These are phyloP conservation scores for Drosophila mayri DNA, from an alignment of 1,140 invertebrate species.

Conservation along the genomic window DNA sequence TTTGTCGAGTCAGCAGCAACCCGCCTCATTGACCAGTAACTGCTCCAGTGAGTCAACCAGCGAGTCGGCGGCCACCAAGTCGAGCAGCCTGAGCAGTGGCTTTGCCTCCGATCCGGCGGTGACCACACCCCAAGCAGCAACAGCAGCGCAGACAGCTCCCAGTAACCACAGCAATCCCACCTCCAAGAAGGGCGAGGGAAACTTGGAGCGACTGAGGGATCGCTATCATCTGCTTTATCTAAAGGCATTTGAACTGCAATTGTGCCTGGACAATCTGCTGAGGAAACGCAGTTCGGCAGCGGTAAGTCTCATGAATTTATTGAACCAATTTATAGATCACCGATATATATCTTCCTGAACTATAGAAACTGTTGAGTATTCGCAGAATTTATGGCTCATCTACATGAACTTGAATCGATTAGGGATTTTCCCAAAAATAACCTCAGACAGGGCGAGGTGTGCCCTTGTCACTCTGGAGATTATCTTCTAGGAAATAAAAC, in stretches of 20 bases:
- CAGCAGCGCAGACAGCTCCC: constrained; percentile 73
- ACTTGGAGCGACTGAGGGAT: constrained; percentile 89
- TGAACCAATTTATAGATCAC: background rate
- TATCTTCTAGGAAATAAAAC: constrained; percentile 15
- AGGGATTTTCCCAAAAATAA: constrained; percentile 17
- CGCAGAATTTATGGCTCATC: constrained; percentile 14
- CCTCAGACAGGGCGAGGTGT: constrained; percentile 3
- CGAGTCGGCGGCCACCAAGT: constrained; percentile 69
- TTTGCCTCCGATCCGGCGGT: constrained; percentile 57
- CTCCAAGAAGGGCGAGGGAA: constrained; percentile 69
- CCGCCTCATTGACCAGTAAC: constrained; percentile 74
- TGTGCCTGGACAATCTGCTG: constrained; percentile 89
- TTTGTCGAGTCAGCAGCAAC: constrained; percentile 56
- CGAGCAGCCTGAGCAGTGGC: constrained; percentile 70
- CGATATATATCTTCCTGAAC: background rate
- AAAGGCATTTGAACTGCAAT: constrained; percentile 95
- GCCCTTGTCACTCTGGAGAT: constrained; percentile 32
- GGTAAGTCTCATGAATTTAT: constrained; percentile 62
- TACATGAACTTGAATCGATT: constrained; percentile 40
- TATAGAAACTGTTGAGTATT: background rate
- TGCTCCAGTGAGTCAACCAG: constrained; percentile 79
- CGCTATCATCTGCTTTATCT: constrained; percentile 95
- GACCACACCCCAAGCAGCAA: constrained; percentile 74
- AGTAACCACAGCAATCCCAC: constrained; percentile 16
- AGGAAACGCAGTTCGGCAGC: constrained; percentile 76